Evolutionary conservation across 2,888 invertebrate genomes (phyloP).

Genomic region (Hydropsyche betteni): DNA sequence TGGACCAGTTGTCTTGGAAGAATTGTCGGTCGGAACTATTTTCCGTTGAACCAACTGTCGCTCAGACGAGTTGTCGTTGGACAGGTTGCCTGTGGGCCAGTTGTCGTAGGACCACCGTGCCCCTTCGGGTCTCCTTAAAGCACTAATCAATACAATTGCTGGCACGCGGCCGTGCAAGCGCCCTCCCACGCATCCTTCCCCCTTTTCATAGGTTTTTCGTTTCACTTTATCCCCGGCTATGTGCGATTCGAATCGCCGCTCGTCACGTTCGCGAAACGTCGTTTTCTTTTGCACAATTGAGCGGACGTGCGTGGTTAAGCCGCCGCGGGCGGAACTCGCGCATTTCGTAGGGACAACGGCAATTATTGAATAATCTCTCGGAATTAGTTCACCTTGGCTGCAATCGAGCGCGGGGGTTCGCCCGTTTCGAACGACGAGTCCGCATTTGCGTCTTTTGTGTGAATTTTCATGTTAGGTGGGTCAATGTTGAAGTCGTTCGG

Average conservation of each 20-base stretch:
- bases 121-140: slow-evolving; percentile 35
- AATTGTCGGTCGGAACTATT: no score
- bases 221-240: no score
- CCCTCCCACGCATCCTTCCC: no score
- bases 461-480: no score
- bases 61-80: no score
- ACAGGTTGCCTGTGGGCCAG: no score
- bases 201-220: not conserved
- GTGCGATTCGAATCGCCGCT: not conserved
- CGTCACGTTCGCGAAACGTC: slow-evolving; percentile 18
- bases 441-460: no score
- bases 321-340: not conserved
- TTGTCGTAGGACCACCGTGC: no score
- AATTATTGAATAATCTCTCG: slow-evolving; percentile 11
- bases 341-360: not conserved
- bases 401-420: not conserved
- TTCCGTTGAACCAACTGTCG: no score
- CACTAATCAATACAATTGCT: slow-evolving; percentile 50
- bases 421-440: no score
- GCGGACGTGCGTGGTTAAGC: slow-evolving; percentile 24
- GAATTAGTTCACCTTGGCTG: slow-evolving; percentile 16
- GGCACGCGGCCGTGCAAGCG: slow-evolving; percentile 43
- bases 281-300: slow-evolving; percentile 20
- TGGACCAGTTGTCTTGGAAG: no score
- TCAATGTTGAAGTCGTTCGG: no score